Percentiles rank a stretch among this genome's conserved stretches.
Conservation (phyloP, 2,797 vertebrate species). For the Manis javanica region DNA sequence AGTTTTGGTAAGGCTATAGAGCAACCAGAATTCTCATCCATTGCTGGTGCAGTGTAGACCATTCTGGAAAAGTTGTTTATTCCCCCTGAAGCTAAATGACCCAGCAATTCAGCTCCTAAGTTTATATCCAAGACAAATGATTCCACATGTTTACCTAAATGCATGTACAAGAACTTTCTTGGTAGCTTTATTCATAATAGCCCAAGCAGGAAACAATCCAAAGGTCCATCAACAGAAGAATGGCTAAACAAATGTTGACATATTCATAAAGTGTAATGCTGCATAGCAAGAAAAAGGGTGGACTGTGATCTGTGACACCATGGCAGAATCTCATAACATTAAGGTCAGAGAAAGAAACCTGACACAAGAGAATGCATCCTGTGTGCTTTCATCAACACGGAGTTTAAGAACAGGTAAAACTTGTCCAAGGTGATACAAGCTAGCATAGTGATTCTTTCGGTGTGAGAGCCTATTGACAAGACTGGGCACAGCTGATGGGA, state of each 20-base stretch:
- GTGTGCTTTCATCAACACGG: background rate
- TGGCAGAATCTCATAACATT: background rate
- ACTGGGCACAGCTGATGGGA: background rate
- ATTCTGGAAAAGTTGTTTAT: background rate
- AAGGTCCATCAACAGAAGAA: background rate
- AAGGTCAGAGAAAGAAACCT: background rate
- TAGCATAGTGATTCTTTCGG: background rate
- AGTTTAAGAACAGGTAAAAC: background rate
- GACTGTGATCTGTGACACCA: background rate
- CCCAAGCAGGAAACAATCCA: background rate
- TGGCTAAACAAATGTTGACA: background rate
- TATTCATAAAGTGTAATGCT: background rate
- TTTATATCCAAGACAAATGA: background rate
- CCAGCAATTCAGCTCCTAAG: background rate
- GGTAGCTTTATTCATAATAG: background rate
- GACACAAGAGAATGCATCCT: background rate
- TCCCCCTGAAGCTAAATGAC: background rate
- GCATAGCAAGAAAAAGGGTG: background rate
- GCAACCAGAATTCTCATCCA: accelerated
- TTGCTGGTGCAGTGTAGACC: background rate
- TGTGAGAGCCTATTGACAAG: background rate
- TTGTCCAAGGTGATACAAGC: background rate
- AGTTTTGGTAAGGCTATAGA: background rate
- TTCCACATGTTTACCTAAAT: background rate
- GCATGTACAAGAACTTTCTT: background rate